Conservation (phyloP, 2,888 invertebrate species). For the Drosophila recens region DNA sequence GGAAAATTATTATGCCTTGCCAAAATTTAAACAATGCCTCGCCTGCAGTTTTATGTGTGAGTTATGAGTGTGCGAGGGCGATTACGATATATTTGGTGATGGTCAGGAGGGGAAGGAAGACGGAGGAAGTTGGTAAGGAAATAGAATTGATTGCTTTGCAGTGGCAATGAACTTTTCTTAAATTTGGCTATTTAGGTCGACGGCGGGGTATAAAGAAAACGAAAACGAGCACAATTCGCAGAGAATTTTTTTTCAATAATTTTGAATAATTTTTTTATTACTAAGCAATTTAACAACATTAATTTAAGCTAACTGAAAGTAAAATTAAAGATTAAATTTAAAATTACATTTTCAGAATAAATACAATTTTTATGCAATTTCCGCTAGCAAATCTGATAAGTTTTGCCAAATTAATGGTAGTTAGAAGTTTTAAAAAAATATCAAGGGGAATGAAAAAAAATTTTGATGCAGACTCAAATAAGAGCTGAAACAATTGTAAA, state of each 20-base stretch:
- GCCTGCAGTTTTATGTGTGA: conserved; percentile 52
- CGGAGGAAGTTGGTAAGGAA: conserved; percentile 13
- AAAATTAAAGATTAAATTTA: too few relatives aligned
- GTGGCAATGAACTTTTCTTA: conserved; percentile 57
- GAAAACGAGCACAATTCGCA: neutral
- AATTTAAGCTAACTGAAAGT: too few relatives aligned
- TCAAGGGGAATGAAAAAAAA: too few relatives aligned
- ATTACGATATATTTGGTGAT: neutral
- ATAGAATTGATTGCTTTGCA: conserved; percentile 48
- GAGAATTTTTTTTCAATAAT: neutral
- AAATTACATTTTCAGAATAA: too few relatives aligned
- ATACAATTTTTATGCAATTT: too few relatives aligned
- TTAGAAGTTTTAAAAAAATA: too few relatives aligned
- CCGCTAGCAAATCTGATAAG: too few relatives aligned
- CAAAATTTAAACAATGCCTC: conserved; percentile 77
- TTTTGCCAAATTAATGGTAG: too few relatives aligned
- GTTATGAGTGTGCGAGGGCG: conserved; percentile 56
- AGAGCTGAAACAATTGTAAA: too few relatives aligned
- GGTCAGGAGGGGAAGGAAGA: neutral
- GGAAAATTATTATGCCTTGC: conserved; percentile 72
- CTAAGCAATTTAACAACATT: neutral
- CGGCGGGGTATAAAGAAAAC: neutral
- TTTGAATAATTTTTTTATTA: neutral
- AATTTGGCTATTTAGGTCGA: conserved; percentile 38
- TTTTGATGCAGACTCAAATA: too few relatives aligned